Conservation (phyloP, 53 echinoderm and acorn worm genomes). For the Arbacia lixula region DNA sequence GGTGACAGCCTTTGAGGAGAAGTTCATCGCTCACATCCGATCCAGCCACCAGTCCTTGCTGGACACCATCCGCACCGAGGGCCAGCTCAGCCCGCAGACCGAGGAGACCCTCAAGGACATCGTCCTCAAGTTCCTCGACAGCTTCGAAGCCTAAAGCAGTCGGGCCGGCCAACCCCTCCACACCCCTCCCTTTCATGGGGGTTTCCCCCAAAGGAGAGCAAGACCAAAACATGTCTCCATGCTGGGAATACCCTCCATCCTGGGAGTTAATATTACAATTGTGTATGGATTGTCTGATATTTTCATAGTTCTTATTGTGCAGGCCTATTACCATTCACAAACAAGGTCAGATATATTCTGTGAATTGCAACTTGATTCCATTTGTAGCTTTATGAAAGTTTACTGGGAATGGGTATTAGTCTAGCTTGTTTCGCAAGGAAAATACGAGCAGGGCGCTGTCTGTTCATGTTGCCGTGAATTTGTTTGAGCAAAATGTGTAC, state of each 20-base stretch:
- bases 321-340: no score
- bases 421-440: no score
- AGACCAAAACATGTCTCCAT: no score
- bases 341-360: conserved; percentile 24
- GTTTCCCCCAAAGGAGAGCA: no score
- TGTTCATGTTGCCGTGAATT: conserved; percentile 26
- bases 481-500: background rate
- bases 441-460: background rate
- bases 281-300: no score
- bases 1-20: conserved; percentile 87
- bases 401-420: background rate
- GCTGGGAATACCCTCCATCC: no score
- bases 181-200: no score
- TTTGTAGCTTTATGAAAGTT: conserved; percentile 31
- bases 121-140: conserved; percentile 86
- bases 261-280: no score
- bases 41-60: conserved; percentile 87
- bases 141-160: conserved; percentile 87
- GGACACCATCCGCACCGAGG: conserved; percentile 74
- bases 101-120: conserved; percentile 87
- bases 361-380: conserved; percentile 29
- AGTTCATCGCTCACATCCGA: conserved; percentile 88
- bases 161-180: no score
- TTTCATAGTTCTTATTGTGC: no score
- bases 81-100: conserved; percentile 71